Base-by-base conservation (phyloP, 2,888 invertebrate genomes). In the Drosophila cognata region DNA sequence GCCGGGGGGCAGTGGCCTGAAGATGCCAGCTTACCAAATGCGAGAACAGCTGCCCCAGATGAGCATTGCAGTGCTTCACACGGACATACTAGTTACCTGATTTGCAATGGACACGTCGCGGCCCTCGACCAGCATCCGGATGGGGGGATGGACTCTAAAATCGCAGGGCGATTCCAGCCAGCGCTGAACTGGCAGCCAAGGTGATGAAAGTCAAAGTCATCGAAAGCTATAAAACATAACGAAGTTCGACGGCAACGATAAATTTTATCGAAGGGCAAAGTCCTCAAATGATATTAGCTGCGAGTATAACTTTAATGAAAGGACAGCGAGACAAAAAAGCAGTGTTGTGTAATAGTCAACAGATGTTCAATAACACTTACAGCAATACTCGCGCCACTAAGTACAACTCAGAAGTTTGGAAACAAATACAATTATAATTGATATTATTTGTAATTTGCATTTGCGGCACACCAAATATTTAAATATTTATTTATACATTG, bases 11-110 rank as follows among this genome's bases (percentile, higher is more conserved):
- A 28, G 46, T 7, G 16, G 46, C 46, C 36, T 21, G 53, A 63
- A 43, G 46, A 43, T 41, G 43, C 31, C 46, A 4, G 21, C 46
- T 46, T 31, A 46, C 50, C 51, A 82, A 85, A 82, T 71, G 68
- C 77, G 73, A 70, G 63, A 70, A 74, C 88, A 83, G 81, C 70
- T 83, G 89, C 55, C 77, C 70, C 25, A 53, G 89, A 77, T 83
- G 74, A 88, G 79, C 70, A 82, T 66, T 81, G 71, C 81, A 77
- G 43, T 55, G 46, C 31, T n/a, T 38, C 41, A 33, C 29, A 4
- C 21, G 46, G 55, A 59, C 29, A 59, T 41, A 66, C 29, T 60
- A 72, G 76, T 74, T 66, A 84, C 84, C 84, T 89, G 84, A 83
- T 80, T 75, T 63, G 67, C 83, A 71, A 64, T 52, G 83, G 69